Evolutionary conservation across 2,797 vertebrate species (phyloP).

Genomic region (Avahi laniger): DNA sequence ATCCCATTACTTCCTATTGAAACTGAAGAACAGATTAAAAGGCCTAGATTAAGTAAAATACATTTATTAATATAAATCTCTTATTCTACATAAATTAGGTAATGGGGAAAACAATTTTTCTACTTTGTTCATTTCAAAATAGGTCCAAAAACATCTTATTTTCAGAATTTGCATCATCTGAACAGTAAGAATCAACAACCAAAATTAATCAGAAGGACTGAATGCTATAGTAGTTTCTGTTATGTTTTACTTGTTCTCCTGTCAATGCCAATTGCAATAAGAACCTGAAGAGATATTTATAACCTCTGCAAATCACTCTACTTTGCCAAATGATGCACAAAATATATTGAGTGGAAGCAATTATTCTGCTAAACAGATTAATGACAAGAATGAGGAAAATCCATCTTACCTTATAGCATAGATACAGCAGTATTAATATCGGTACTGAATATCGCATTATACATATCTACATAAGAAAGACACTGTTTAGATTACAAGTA

Average conservation of each 20-base stretch:
- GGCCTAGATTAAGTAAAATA: background rate
- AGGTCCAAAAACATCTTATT: background rate
- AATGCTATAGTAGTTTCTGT: background rate
- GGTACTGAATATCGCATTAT: constrained; percentile 90
- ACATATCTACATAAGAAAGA: constrained; percentile 85
- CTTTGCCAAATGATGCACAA: background rate
- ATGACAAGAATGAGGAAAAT: background rate
- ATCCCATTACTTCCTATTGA: background rate
- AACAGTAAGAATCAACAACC: background rate
- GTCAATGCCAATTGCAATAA: background rate
- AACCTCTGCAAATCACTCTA: background rate
- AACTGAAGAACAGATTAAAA: background rate
- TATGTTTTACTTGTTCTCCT: background rate
- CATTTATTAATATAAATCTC: background rate
- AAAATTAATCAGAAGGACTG: background rate
- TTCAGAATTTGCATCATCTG: constrained; percentile 5
- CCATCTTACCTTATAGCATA: constrained; percentile 92
- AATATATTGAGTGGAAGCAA: background rate
- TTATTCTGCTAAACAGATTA: background rate
- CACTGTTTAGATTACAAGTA: constrained; percentile 49
- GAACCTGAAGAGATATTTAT: background rate
- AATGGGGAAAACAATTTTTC: background rate
- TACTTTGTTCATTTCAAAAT: background rate
- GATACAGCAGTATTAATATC: constrained; percentile 87
- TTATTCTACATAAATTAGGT: background rate